A percentile compares a stretch with the other conserved stretches of the same genome.
These are phyloP conservation scores for Halcyon chelicuti DNA, from an alignment of 2,797 vertebrate species.

Conservation along the genomic window DNA sequence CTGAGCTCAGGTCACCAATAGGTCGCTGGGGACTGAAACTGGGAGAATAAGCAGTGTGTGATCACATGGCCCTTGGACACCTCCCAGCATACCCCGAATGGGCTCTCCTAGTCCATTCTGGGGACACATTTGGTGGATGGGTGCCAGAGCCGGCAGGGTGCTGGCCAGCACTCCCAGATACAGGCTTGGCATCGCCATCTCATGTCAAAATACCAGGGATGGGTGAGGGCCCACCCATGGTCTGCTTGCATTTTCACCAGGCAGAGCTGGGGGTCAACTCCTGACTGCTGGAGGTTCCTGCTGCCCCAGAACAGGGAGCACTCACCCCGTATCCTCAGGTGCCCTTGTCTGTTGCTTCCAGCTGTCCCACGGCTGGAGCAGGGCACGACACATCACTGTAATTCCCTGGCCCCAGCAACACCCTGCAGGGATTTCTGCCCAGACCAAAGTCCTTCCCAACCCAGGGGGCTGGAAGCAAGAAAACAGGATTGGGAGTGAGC, in stretches of 20 bases:
- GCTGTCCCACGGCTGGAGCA: background rate
- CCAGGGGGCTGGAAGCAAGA: background rate
- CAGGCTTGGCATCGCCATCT: background rate
- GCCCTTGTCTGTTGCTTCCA: background rate
- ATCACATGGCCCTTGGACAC: background rate
- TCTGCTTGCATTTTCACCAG: background rate
- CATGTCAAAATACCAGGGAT: background rate
- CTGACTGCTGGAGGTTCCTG: background rate
- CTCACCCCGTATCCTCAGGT: background rate
- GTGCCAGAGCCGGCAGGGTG: background rate
- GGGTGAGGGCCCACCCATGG: background rate
- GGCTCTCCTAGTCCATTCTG: background rate
- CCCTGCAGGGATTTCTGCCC: background rate
- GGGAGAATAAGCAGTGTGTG: background rate
- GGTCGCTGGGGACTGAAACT: background rate
- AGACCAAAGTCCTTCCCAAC: background rate
- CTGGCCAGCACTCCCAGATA: background rate
- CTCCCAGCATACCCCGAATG: rapidly evolving
- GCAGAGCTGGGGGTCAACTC: background rate
- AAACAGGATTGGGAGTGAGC: background rate
- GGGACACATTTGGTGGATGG: background rate
- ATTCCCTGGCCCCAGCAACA: background rate
- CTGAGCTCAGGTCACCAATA: background rate
- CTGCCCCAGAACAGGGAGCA: background rate
- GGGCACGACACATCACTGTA: rapidly evolving